phyloP scores from a whole-genome alignment of 2,888 invertebrate species.

The Melanotus villosus region DNA sequence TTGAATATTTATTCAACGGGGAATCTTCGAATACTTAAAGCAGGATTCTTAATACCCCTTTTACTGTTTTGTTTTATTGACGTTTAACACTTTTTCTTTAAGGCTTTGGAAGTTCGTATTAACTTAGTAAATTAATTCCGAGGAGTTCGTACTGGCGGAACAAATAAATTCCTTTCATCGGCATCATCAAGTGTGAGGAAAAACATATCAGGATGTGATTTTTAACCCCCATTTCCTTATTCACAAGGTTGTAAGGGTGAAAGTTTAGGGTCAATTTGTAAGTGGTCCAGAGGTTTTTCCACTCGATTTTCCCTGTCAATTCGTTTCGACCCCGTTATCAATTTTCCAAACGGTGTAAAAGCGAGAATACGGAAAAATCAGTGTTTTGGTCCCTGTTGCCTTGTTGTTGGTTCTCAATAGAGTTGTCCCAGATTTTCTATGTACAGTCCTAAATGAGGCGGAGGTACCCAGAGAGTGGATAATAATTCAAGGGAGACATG shows the following conservation, averaged over 20 bases:
- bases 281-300: slow-evolving; percentile 30
- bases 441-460: slow-evolving; percentile 40
- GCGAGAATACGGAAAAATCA: too few species aligned
- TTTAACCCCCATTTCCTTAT: slow-evolving; percentile 29
- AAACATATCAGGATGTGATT: slow-evolving; percentile 8
- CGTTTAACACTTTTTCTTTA: slow-evolving; percentile 1
- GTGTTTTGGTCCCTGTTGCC: background rate
- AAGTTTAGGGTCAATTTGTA: slow-evolving; percentile 24
- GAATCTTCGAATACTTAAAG: background rate
- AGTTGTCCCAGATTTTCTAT: slow-evolving; percentile 40
- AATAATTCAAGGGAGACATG: slow-evolving; percentile 55
- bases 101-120: too few species aligned
- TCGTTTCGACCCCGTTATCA: slow-evolving; percentile 13
- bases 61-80: background rate
- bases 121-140: too few species aligned
- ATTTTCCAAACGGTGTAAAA: slow-evolving; percentile 9
- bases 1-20: slow-evolving; percentile 40
- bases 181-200: background rate
- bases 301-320: slow-evolving; percentile 31
- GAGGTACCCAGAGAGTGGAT: slow-evolving; percentile 50
- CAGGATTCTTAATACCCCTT: background rate
- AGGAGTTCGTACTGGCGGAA: too few species aligned
- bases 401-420: slow-evolving; percentile 17
- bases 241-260: slow-evolving; percentile 24
- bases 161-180: slow-evolving; percentile 7